Conservation (phyloP, 2,888 invertebrate species). For the Netelia fuscicornis region DNA sequence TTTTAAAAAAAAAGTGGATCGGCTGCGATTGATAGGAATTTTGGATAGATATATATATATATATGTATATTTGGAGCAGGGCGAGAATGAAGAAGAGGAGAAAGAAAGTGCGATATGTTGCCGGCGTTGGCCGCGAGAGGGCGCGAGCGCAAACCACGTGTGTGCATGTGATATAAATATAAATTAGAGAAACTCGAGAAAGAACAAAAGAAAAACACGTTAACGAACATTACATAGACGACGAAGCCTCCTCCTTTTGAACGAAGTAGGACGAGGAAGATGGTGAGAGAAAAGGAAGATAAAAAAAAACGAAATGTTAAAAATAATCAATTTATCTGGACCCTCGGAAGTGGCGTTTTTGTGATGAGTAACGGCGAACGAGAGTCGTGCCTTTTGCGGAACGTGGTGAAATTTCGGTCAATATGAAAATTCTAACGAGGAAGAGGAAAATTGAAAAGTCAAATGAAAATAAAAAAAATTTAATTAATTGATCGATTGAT, state of each 20-base stretch:
- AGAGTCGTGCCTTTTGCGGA: slow-evolving; percentile 20
- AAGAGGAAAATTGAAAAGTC: neutral
- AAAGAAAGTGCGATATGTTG: slow-evolving; percentile 49
- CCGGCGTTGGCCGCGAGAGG: slow-evolving; percentile 44
- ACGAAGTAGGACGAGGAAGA: neutral
- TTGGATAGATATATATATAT: slow-evolving; percentile 3
- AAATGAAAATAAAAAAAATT: neutral
- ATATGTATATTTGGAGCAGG: slow-evolving; percentile 25
- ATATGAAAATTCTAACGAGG: neutral
- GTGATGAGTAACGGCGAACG: slow-evolving; percentile 66
- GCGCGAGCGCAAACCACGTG: slow-evolving; percentile 36
- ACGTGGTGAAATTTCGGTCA: neutral
- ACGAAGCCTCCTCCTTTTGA: slow-evolving; percentile 52
- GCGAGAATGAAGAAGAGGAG: slow-evolving; percentile 34
- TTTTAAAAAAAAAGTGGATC: neutral
- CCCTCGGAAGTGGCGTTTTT: slow-evolving; percentile 49
- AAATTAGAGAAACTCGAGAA: slow-evolving; percentile 21
- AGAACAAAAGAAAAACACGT: slow-evolving; percentile 31
- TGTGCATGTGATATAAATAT: slow-evolving; percentile 66
- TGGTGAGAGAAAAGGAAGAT: no score
- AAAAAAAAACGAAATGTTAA: neutral
- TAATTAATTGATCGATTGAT: neutral
- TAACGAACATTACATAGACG: slow-evolving; percentile 21
- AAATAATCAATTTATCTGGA: slow-evolving; percentile 45
- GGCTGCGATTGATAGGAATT: no score